Evolutionary conservation across 2,113 vertebrate species (phyloP).

Genomic region (Callorhinus ursinus): DNA sequence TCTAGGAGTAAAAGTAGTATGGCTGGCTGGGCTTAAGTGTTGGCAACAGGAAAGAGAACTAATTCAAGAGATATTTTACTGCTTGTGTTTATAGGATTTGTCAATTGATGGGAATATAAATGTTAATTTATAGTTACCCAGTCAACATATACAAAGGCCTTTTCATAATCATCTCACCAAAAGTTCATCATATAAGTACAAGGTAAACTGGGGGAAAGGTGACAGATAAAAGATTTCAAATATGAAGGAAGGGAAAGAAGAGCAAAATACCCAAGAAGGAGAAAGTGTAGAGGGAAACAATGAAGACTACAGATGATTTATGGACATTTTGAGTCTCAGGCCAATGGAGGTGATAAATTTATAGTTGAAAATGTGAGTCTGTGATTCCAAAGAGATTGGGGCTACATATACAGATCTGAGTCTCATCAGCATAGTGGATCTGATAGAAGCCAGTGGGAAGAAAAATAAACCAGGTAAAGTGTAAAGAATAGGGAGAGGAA

Average conservation of each 20-base stretch:
- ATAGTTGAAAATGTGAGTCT: not conserved
- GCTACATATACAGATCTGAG: not conserved
- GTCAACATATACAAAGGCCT: not conserved
- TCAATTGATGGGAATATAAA: not conserved
- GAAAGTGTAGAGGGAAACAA: not conserved
- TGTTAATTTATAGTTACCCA: not conserved
- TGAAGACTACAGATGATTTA: not conserved
- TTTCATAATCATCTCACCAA: not conserved
- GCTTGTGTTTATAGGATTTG: not conserved
- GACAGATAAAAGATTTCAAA: not conserved
- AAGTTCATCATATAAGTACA: not conserved
- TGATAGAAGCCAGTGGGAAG: not conserved
- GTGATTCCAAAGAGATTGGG: not conserved
- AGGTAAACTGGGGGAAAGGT: not conserved
- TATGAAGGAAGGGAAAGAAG: not conserved
- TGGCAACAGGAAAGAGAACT: not conserved
- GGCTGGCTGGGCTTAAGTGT: not conserved
- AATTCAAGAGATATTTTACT: not conserved
- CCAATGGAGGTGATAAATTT: not conserved
- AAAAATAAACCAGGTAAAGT: not conserved
- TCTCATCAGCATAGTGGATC: not conserved
- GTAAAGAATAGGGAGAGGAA: not conserved
- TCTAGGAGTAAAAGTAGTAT: not conserved
- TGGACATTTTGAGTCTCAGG: not conserved
- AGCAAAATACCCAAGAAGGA: not conserved